Evolutionary conservation across 2,797 vertebrate genomes (phyloP).

Genomic region (Melopsittacus undulatus): DNA sequence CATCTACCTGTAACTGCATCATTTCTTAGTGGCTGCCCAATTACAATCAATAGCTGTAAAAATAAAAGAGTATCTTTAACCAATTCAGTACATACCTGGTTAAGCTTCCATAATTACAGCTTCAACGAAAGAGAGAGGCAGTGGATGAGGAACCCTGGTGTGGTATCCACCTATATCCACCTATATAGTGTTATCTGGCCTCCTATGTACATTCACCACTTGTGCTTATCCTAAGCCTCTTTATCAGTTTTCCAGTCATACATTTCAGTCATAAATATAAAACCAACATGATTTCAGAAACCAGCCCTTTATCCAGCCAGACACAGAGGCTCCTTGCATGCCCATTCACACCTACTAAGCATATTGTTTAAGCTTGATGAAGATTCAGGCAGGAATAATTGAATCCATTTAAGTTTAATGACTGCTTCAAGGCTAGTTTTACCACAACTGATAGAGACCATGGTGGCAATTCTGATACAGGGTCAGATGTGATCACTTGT

Average conservation of each 20-base stretch:
- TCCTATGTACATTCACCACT: neutral
- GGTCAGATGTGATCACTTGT: neutral
- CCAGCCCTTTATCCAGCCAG: neutral
- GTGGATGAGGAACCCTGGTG: neutral
- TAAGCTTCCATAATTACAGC: neutral
- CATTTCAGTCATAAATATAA: neutral
- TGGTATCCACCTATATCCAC: no score
- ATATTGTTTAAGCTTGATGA: fast-evolving
- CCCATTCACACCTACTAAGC: fast-evolving
- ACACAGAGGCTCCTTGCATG: neutral
- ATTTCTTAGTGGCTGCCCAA: neutral
- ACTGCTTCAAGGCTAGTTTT: neutral
- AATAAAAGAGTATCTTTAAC: neutral
- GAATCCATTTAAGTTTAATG: neutral
- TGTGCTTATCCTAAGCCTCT: neutral
- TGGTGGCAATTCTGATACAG: neutral
- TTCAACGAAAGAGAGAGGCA: neutral
- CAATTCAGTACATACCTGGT: neutral
- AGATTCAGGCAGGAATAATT: neutral
- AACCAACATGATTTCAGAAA: neutral
- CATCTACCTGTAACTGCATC: neutral
- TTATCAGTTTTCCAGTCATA: neutral
- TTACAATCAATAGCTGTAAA: neutral
- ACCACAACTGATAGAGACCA: neutral
- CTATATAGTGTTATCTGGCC: fast-evolving